These are phyloP conservation scores for Argynnis bischoffii DNA, from an alignment of 2,888 invertebrate genomes.

Conservation along the genomic window DNA sequence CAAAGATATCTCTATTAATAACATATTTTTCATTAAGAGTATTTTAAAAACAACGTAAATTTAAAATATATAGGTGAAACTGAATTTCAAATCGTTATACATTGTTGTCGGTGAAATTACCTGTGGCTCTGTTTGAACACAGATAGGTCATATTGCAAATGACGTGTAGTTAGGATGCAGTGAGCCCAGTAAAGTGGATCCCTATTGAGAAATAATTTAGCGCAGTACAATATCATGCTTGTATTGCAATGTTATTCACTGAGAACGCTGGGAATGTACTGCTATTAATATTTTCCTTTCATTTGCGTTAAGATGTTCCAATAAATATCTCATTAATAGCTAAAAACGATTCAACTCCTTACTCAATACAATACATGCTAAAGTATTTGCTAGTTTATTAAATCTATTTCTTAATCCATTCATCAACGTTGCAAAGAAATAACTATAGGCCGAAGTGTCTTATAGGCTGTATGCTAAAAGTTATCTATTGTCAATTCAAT, in stretches of 20 bases:
- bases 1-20: too few species aligned
- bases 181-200: constrained; percentile 9
- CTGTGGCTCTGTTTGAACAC: constrained; percentile 10
- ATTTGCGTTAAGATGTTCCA: constrained; percentile 3
- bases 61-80: not conserved
- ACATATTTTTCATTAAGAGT: too few species aligned
- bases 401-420: too few species aligned
- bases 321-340: not conserved
- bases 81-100: not conserved
- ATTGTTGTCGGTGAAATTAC: not conserved
- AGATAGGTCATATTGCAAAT: constrained; percentile 19
- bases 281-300: constrained; percentile 29
- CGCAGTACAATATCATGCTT: constrained; percentile 6
- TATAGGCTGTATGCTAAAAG: too few species aligned
- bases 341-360: not conserved
- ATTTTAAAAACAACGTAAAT: too few species aligned
- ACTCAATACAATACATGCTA: not conserved
- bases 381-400: not conserved
- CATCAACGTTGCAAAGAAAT: too few species aligned
- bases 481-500: too few species aligned
- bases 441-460: too few species aligned
- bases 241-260: not conserved
- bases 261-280: constrained; percentile 21
- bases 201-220: constrained; percentile 19
- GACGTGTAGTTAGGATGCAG: constrained; percentile 22